These are phyloP conservation scores for Syngnathus floridae DNA, from an alignment of 2,113 vertebrate genomes.

Conservation along the genomic window DNA sequence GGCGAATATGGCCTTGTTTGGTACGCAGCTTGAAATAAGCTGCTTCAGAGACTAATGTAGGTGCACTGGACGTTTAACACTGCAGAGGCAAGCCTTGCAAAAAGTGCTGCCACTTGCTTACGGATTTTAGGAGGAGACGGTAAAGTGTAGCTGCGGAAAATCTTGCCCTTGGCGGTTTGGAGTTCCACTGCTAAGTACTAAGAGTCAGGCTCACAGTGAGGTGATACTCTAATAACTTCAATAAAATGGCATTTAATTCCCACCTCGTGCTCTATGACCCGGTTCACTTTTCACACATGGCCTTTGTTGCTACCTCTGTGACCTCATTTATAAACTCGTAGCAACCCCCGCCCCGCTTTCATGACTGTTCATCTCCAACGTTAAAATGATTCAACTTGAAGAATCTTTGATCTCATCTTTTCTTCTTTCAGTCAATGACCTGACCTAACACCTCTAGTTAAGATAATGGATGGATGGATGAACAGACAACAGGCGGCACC, in stretches of 20 bases:
- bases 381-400: constrained; percentile 21
- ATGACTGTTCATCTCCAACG: constrained; percentile 15
- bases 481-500: constrained; percentile 37
- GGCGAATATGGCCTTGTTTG: neutral
- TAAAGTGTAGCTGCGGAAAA: constrained; percentile 10
- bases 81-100: neutral
- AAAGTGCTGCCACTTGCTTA: constrained; percentile 1
- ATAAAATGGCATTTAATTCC: constrained; percentile 64
- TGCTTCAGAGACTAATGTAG: neutral
- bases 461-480: neutral
- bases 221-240: constrained; percentile 64
- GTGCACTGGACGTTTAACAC: neutral
- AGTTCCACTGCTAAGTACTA: constrained; percentile 53
- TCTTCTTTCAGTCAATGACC: neutral
- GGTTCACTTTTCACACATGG: constrained; percentile 49
- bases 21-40: neutral
- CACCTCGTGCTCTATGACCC: constrained; percentile 50
- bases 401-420: constrained; percentile 50
- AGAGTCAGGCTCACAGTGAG: constrained; percentile 49
- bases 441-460: neutral
- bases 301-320: constrained; percentile 50
- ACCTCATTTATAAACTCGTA: constrained; percentile 61
- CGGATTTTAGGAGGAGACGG: constrained; percentile 15
- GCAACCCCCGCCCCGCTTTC: constrained; percentile 30
- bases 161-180: constrained; percentile 38